Evolutionary conservation across 2,888 invertebrate species (phyloP).

Genomic region (Melinaea marsaeus): DNA sequence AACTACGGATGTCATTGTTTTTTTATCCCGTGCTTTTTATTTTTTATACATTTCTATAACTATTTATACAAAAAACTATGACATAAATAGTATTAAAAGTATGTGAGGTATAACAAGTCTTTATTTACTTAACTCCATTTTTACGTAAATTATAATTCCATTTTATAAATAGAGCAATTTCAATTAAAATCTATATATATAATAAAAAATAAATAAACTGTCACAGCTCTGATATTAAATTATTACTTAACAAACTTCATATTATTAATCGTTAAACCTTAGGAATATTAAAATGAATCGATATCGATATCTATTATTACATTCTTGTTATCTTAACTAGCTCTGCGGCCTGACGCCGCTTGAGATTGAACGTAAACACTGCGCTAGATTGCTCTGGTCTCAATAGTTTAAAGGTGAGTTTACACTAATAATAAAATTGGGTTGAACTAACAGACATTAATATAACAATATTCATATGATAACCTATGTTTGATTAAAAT

Average conservation of each 20-base stretch:
- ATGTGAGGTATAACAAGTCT: no score
- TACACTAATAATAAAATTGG: conserved; percentile 1
- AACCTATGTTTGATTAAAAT: no score
- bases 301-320: conserved; percentile 13
- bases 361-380: conserved; percentile 39
- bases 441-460: not conserved
- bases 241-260: not conserved
- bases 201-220: no score
- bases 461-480: not conserved
- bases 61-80: no score
- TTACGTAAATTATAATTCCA: no score
- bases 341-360: conserved; percentile 25
- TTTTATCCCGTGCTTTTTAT: no score
- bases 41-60: no score
- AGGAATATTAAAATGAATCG: conserved; percentile 2
- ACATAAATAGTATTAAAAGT: no score
- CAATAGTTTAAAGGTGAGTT: conserved; percentile 17
- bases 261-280: not conserved
- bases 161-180: no score
- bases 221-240: not conserved
- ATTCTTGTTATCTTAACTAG: conserved; percentile 29
- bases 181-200: no score
- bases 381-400: conserved; percentile 27
- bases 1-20: no score
- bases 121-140: no score